Conservation (phyloP, 2,797 vertebrate genomes). For the Schizothorax lantsangensis region DNA sequence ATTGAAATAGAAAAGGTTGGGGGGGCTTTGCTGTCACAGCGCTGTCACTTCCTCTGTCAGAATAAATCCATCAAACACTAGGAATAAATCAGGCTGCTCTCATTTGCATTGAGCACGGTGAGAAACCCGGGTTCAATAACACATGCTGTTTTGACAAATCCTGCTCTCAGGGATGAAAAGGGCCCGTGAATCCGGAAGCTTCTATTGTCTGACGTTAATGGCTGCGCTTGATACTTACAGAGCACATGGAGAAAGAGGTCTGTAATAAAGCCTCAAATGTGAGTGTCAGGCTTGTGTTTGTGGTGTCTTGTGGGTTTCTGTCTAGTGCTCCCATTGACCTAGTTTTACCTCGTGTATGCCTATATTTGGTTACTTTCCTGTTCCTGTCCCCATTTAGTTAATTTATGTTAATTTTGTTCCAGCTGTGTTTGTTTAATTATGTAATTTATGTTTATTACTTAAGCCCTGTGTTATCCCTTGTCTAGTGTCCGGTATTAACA, state of each 20-base stretch:
- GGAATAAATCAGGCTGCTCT: slow-evolving; percentile 72
- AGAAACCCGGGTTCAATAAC: slow-evolving; percentile 46
- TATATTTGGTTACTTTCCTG: too few species aligned
- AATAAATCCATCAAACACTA: slow-evolving; percentile 78
- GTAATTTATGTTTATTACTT: too few species aligned
- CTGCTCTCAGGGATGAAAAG: slow-evolving; percentile 51
- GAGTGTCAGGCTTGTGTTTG: background rate
- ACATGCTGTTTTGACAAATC: slow-evolving; percentile 56
- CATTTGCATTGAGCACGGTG: slow-evolving; percentile 78
- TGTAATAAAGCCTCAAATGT: background rate
- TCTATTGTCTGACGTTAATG: slow-evolving; percentile 49
- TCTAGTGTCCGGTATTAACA: too few species aligned
- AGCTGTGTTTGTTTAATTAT: too few species aligned
- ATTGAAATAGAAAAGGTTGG: slow-evolving; percentile 60
- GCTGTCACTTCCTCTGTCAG: slow-evolving; percentile 81
- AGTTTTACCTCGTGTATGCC: too few species aligned
- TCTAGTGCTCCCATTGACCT: too few species aligned
- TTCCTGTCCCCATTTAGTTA: too few species aligned
- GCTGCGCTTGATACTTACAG: slow-evolving; percentile 27
- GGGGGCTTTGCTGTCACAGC: slow-evolving; percentile 72
- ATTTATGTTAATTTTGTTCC: too few species aligned
- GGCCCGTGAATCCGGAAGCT: slow-evolving; percentile 43
- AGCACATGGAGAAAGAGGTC: slow-evolving; percentile 17
- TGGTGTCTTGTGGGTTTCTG: too few species aligned
- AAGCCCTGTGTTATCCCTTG: too few species aligned